A percentile compares a stretch with the other conserved stretches of the same genome.
Evolutionary conservation across 1,140 invertebrate species (phyloP).

Genomic region (Leptinotarsa lineolata): DNA sequence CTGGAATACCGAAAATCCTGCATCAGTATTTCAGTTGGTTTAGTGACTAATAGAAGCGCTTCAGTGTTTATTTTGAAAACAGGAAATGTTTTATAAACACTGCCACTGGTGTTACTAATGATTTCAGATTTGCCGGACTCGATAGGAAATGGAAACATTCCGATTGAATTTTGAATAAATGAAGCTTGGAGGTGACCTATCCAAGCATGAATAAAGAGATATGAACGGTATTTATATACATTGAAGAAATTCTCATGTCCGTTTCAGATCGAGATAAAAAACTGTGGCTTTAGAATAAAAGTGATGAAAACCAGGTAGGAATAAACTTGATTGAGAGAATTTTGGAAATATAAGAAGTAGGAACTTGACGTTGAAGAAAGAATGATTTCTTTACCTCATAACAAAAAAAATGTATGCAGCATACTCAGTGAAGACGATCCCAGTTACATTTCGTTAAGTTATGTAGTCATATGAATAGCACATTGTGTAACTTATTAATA

Average conservation of each 20-base stretch:
- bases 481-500: no score
- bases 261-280: not conserved
- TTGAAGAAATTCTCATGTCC: not conserved
- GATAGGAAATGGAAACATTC: slow-evolving; percentile 5
- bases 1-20: not conserved
- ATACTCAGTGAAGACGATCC: no score
- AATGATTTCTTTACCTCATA: no score
- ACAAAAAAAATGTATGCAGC: no score
- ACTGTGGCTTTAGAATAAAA: not conserved
- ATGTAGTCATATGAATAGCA: no score
- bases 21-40: not conserved
- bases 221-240: not conserved
- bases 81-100: slow-evolving; percentile 2
- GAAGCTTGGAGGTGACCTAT: slow-evolving; percentile 5
- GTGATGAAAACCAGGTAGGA: no score
- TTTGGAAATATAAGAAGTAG: no score
- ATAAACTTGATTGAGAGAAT: no score
- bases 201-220: not conserved
- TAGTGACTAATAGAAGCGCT: not conserved
- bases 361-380: no score
- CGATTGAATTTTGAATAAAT: slow-evolving; percentile 4
- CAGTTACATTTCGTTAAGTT: no score
- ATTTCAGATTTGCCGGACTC: not conserved
- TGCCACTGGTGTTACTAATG: slow-evolving; percentile 7
- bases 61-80: not conserved